These are phyloP conservation scores for Eurystomus glaucurus DNA, from an alignment of 2,797 vertebrate genomes.

Conservation along the genomic window DNA sequence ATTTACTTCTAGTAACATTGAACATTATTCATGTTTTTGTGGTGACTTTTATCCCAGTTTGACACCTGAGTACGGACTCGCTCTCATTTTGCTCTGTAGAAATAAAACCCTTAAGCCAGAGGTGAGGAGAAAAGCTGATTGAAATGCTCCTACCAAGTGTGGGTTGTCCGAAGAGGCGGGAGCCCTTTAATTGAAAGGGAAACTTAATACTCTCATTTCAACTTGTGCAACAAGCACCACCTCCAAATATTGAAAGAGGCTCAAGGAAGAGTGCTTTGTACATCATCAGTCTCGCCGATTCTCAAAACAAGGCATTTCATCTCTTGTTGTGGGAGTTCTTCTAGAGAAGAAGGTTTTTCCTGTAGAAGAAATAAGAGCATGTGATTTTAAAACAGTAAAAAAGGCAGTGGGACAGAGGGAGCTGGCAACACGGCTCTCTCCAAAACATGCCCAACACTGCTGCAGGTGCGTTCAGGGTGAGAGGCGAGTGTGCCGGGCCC, in stretches of 20 bases:
- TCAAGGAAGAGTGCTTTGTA: not conserved
- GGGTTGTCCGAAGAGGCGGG: not conserved
- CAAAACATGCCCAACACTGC: fast-evolving
- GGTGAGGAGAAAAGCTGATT: slow-evolving; percentile 15
- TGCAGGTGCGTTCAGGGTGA: not conserved
- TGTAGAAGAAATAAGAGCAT: not conserved
- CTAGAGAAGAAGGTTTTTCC: not conserved
- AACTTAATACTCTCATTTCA: slow-evolving; percentile 19
- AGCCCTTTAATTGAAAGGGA: slow-evolving; percentile 14
- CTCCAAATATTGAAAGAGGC: not conserved
- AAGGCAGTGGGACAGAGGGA: not conserved
- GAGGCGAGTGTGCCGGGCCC: not conserved
- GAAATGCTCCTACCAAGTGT: not conserved
- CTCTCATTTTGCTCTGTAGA: slow-evolving; percentile 8
- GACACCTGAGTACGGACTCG: not conserved
- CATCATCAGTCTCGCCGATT: not conserved
- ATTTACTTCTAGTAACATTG: slow-evolving; percentile 14
- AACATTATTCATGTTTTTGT: slow-evolving; percentile 27
- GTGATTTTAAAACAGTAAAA: not conserved
- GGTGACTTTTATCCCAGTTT: not conserved
- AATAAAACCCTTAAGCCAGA: slow-evolving; percentile 42
- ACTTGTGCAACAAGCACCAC: not conserved
- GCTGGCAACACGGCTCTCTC: not conserved
- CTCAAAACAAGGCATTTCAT: not conserved
- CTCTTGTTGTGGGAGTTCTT: not conserved